These are phyloP conservation scores for Gymnocephalus cernua DNA, from an alignment of 2,113 vertebrate species.

Conservation along the genomic window DNA sequence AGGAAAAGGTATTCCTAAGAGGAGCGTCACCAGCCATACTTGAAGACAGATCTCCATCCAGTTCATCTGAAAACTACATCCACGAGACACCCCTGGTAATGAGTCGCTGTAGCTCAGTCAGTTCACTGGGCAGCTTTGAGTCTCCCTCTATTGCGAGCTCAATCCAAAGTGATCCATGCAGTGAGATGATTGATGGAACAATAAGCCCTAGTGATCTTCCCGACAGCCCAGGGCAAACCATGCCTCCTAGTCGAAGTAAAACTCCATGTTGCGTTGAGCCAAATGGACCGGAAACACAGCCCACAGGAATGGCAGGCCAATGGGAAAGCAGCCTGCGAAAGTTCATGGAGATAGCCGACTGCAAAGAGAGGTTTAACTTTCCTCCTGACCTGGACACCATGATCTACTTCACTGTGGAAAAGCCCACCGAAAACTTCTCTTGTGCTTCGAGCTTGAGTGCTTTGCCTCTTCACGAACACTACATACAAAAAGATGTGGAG, in stretches of 20 bases:
- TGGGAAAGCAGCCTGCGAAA: slow-evolving; percentile 96
- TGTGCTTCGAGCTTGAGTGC: slow-evolving; percentile 98
- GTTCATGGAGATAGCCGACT: slow-evolving; percentile 95
- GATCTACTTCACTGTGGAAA: slow-evolving; percentile 98
- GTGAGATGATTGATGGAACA: slow-evolving; percentile 96
- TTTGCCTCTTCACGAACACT: slow-evolving; percentile 95
- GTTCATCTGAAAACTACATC: slow-evolving; percentile 96
- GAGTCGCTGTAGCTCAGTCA: slow-evolving; percentile 98
- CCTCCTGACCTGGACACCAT: slow-evolving; percentile 94
- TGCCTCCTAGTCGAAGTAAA: slow-evolving; percentile 98
- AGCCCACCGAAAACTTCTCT: slow-evolving; percentile 97
- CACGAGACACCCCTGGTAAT: slow-evolving; percentile 96
- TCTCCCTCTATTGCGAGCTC: slow-evolving; percentile 97
- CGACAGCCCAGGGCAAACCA: slow-evolving; percentile 97
- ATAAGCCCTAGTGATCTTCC: slow-evolving; percentile 97
- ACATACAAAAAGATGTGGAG: slow-evolving; percentile 96
- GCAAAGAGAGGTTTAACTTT: slow-evolving; percentile 94
- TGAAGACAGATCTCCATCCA: slow-evolving; percentile 93
- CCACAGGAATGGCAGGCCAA: slow-evolving; percentile 88
- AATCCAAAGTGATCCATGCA: slow-evolving; percentile 97
- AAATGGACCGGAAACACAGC: slow-evolving; percentile 84
- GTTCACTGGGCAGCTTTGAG: slow-evolving; percentile 96
- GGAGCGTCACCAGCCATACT: slow-evolving; percentile 81
- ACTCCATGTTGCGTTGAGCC: slow-evolving; percentile 90
- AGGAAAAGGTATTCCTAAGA: slow-evolving; percentile 84